phyloP scores from a whole-genome alignment of 2,888 invertebrate genomes.

The Erebia palarica region DNA sequence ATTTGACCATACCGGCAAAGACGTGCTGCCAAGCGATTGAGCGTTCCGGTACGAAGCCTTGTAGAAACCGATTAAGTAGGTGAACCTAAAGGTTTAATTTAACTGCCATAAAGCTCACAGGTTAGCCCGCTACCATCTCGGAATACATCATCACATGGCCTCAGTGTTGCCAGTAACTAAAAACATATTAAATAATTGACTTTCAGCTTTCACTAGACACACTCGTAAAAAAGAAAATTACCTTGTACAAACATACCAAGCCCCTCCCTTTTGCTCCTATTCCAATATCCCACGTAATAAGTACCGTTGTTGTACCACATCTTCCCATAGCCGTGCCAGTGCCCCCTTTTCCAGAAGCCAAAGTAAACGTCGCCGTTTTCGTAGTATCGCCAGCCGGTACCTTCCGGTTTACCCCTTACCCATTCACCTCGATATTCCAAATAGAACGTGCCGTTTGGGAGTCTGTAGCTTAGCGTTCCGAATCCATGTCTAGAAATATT shows the following conservation, averaged over 20 bases:
- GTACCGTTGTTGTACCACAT: conserved; percentile 84
- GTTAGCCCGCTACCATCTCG: no score
- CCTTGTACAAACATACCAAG: conserved; percentile 80
- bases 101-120: no score
- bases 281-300: conserved; percentile 85
- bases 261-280: conserved; percentile 70
- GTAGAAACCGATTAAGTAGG: no score
- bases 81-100: no score
- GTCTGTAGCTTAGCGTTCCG: conserved; percentile 75
- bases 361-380: conserved; percentile 83
- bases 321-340: conserved; percentile 82
- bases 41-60: no score
- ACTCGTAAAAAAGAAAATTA: conserved; percentile 42
- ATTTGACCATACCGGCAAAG: no score
- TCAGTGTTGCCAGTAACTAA: no score
- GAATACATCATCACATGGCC: no score
- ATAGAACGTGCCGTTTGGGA: conserved; percentile 64
- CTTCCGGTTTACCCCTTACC: conserved; percentile 81
- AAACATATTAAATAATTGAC: no score
- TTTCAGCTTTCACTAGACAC: no score
- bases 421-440: conserved; percentile 84
- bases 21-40: no score
- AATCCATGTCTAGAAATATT: conserved; percentile 75
- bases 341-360: conserved; percentile 78
- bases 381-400: conserved; percentile 81